Percentiles rank a stretch among this genome's conserved stretches.
phyloP scores from a whole-genome alignment of 2,113 vertebrate species.

The Cyanocitta stelleri region DNA sequence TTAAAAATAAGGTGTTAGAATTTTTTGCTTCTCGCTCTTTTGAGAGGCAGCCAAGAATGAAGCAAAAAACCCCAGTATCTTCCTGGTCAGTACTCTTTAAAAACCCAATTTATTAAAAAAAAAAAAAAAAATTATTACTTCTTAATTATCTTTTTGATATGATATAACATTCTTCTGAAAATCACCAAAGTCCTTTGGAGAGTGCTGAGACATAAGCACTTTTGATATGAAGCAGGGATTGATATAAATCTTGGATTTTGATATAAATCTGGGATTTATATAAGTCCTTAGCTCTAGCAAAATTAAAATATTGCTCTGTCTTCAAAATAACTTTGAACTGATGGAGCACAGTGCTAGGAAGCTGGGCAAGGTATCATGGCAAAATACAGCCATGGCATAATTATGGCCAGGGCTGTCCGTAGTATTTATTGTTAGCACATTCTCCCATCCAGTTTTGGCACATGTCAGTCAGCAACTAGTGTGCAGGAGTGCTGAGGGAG shows the following conservation, averaged over 20 bases:
- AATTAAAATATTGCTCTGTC: neutral
- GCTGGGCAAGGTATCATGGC: neutral
- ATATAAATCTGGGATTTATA: neutral
- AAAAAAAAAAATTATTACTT: neutral
- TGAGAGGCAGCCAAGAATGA: neutral
- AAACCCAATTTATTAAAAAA: neutral
- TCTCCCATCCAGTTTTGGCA: neutral
- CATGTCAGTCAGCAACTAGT: neutral
- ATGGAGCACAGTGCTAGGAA: neutral
- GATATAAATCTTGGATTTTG: neutral
- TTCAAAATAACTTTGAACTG: neutral
- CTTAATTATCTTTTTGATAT: neutral
- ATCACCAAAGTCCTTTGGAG: neutral
- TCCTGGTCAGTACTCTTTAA: neutral
- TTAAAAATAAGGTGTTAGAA: neutral
- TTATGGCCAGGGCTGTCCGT: neutral
- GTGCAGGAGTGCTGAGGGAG: neutral
- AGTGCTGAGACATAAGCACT: neutral
- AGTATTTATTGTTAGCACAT: neutral
- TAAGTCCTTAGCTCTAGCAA: neutral
- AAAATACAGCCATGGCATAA: neutral
- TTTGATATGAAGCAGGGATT: neutral
- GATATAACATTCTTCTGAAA: neutral
- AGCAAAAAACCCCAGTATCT: neutral
- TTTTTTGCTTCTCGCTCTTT: neutral